Evolutionary conservation across 2,888 invertebrate species (phyloP), one percentile per base, ranked within the genome.

Genomic region (Dryocosmus kuriphilus): DNA sequence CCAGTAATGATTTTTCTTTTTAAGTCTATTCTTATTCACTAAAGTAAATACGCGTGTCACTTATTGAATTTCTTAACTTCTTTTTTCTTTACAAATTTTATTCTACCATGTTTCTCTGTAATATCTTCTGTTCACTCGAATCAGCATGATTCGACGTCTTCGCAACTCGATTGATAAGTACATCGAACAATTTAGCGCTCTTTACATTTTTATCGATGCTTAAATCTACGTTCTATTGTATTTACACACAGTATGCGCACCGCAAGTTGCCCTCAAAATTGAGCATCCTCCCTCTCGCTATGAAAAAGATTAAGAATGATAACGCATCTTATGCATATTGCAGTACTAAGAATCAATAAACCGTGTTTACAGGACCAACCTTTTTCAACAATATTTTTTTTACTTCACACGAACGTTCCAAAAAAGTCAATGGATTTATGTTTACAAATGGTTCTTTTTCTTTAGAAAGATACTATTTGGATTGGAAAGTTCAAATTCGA

Each of bases 371-470:
- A 27, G 6, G 24, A 16, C 6, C 0, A 27, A 27, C 11, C 16
- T 55, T 55, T 9, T n/a, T 55, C 8, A n/a, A 9, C 55, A 55
- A 55, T 22, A 55, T 41, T 38, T 16, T 51, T 71, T 32, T 71
- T 16, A 27, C 19, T 67, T 51, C 51, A n/a, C 51, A 71, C 62
- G 82, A 86, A 86, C 84, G 83, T 85, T 83, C 77, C 79, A 82
- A 79, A 81, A 77, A 84, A 86, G 86, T 86, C 86, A 87, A 87
- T 87, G 87, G 85, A 87, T 86, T 81, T 83, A 82, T 79, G 80
- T 55, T 62, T 35, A 55, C 65, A 55, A 22, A 16, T 16, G n/a
- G n/a, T n/a, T n/a, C n/a, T 5, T 16, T 16, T 41, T 41, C 16
- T 16, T 41, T 16, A 41, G 16, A 16, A 16, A 41, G 11, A 41